Conservation (phyloP, 2,888 invertebrate species). For the Cremastobaeus sp. region DNA sequence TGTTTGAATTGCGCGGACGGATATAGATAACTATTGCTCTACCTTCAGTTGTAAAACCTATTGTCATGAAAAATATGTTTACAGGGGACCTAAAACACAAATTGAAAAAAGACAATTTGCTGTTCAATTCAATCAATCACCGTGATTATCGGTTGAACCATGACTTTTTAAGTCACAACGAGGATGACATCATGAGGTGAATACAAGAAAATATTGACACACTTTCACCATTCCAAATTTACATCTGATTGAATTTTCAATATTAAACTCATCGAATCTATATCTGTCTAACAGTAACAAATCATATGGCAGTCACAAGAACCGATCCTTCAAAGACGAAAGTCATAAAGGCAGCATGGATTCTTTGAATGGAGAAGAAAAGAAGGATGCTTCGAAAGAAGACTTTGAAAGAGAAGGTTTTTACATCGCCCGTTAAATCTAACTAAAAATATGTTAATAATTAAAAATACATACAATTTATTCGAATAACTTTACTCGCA, state of each 20-base stretch:
- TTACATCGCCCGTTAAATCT: too few species aligned
- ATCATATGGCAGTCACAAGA: slow-evolving; percentile 95
- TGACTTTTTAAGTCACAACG: slow-evolving; percentile 85
- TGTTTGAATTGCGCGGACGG: too few species aligned
- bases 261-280: too few species aligned
- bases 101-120: slow-evolving; percentile 88
- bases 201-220: too few species aligned
- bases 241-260: too few species aligned
- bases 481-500: too few species aligned
- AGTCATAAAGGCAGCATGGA: slow-evolving; percentile 94
- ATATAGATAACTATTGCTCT: too few species aligned
- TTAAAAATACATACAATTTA: too few species aligned
- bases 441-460: too few species aligned
- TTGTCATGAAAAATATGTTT: slow-evolving; percentile 57
- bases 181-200: slow-evolving; percentile 80
- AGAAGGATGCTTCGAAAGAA: slow-evolving; percentile 93
- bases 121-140: slow-evolving; percentile 89
- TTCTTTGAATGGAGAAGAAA: slow-evolving; percentile 89
- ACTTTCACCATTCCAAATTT: too few species aligned
- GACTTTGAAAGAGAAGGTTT: slow-evolving; percentile 90
- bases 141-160: slow-evolving; percentile 87
- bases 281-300: slow-evolving; percentile 85
- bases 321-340: slow-evolving; percentile 92
- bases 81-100: slow-evolving; percentile 89
- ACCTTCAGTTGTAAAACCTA: too few species aligned